Conservation (phyloP, 2,797 vertebrate genomes). For the Argyrosomus regius region DNA sequence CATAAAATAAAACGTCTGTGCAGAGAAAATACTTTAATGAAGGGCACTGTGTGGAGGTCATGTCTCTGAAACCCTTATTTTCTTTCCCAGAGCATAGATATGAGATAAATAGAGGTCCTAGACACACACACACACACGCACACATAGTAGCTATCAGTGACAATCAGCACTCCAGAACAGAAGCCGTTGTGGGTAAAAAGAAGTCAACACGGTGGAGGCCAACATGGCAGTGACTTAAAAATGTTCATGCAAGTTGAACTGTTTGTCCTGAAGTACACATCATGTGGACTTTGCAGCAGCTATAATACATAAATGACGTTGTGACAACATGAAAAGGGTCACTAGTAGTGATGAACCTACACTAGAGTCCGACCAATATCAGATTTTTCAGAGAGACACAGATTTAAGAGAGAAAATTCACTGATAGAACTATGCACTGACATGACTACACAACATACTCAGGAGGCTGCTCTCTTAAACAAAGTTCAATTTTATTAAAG, state of each 20-base stretch:
- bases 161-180: conserved; percentile 14
- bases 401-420: too few species aligned
- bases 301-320: too few species aligned
- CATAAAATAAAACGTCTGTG: conserved; percentile 25
- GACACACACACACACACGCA: conserved; percentile 30
- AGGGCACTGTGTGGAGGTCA: conserved; percentile 36
- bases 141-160: conserved; percentile 21
- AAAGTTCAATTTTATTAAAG: too few species aligned
- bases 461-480: too few species aligned
- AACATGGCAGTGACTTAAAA: background rate
- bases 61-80: conserved; percentile 64
- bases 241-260: background rate
- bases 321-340: too few species aligned
- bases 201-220: background rate
- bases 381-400: too few species aligned
- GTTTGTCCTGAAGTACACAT: too few species aligned
- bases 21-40: conserved; percentile 10
- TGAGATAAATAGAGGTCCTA: conserved; percentile 62
- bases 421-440: too few species aligned
- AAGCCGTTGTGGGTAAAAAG: background rate
- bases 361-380: too few species aligned
- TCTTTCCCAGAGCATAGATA: conserved; percentile 43
- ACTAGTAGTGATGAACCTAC: too few species aligned
- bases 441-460: too few species aligned
- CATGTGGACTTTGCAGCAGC: too few species aligned